phyloP scores from a whole-genome alignment of 2,113 vertebrate species.

The Trematomus loennbergii region DNA sequence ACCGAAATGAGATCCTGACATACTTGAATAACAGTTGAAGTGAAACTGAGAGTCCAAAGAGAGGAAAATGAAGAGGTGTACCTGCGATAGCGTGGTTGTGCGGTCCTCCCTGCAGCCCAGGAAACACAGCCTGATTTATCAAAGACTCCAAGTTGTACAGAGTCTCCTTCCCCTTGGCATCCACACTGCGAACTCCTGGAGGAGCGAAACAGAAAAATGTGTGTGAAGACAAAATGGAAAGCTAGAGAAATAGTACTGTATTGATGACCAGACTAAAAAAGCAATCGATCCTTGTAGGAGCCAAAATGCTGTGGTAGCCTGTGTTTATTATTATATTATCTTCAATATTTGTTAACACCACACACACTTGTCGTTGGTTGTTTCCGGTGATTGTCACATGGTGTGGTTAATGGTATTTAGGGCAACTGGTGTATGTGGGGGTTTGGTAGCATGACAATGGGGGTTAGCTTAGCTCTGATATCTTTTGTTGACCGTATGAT shows the following conservation, averaged over 20 bases:
- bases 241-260: background rate
- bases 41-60: background rate
- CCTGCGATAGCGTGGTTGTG: constrained; percentile 98
- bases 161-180: constrained; percentile 92
- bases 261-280: too few relatives aligned
- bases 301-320: too few relatives aligned
- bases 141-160: constrained; percentile 92
- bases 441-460: too few relatives aligned
- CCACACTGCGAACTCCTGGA: constrained; percentile 89
- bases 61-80: constrained; percentile 51
- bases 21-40: background rate
- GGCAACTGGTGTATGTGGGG: too few relatives aligned
- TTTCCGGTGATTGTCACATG: too few relatives aligned
- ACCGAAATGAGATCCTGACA: background rate
- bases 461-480: too few relatives aligned
- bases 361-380: too few relatives aligned
- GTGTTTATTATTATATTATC: too few relatives aligned
- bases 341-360: too few relatives aligned
- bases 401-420: too few relatives aligned
- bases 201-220: background rate
- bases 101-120: constrained; percentile 95
- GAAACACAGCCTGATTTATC: constrained; percentile 97
- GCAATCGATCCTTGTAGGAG: too few relatives aligned
- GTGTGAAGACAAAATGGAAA: background rate
- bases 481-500: too few relatives aligned